A percentile compares a stretch with the other conserved stretches of the same genome.
phyloP scores from a whole-genome alignment of 1,140 invertebrate genomes.

The Lucilia cuprina region DNA sequence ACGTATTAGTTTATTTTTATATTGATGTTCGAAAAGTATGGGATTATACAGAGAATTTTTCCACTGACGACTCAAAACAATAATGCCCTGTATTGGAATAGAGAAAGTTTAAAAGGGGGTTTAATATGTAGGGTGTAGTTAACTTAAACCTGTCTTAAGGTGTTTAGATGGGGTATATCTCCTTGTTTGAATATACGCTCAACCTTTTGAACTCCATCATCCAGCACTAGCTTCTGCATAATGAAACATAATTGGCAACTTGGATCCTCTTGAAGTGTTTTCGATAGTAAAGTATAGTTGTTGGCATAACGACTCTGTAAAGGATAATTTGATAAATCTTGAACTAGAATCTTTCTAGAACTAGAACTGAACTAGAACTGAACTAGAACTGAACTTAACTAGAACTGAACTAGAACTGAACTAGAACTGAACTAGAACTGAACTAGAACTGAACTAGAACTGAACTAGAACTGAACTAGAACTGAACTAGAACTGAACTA shows the following conservation, averaged over 20 bases:
- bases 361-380: no score
- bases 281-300: conserved; percentile 85
- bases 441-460: no score
- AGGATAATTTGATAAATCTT: neutral
- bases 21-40: conserved; percentile 86
- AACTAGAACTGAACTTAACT: no score
- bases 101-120: neutral
- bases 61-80: conserved; percentile 93
- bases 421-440: no score
- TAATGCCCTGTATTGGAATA: conserved; percentile 72
- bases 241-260: conserved; percentile 93
- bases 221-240: conserved; percentile 83
- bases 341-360: no score
- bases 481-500: no score
- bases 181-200: conserved; percentile 84
- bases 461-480: no score
- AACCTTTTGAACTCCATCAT: conserved; percentile 76
- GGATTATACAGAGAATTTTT: conserved; percentile 96
- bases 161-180: conserved; percentile 86
- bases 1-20: conserved; percentile 82
- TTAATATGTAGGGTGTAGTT: conserved; percentile 19
- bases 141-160: conserved; percentile 77
- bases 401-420: no score
- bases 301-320: conserved; percentile 85
- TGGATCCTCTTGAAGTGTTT: conserved; percentile 93